These are phyloP conservation scores for Bactericera cockerelli DNA, from an alignment of 1,140 invertebrate species.

Conservation along the genomic window DNA sequence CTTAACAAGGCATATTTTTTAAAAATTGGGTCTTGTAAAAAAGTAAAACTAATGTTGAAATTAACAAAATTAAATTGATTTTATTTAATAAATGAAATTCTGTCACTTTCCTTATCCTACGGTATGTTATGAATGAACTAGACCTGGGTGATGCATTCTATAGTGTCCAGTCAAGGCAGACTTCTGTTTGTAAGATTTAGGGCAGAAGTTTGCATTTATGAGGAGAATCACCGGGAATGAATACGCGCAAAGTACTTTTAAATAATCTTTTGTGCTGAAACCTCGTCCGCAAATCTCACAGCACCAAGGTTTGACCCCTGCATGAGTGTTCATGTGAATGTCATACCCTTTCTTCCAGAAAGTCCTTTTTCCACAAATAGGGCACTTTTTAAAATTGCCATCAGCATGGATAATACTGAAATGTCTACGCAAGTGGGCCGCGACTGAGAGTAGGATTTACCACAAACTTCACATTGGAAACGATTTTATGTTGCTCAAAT, in stretches of 20 bases:
- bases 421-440: conserved; percentile 25
- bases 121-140: too few relatives aligned
- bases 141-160: not conserved
- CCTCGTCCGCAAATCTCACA: conserved; percentile 86
- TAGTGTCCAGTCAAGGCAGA: not conserved
- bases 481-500: not conserved
- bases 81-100: too few relatives aligned
- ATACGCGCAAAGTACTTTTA: conserved; percentile 85
- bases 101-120: too few relatives aligned
- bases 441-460: conserved; percentile 28
- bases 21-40: too few relatives aligned
- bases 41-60: too few relatives aligned
- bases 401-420: conserved; percentile 35
- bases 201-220: too few relatives aligned
- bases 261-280: conserved; percentile 81
- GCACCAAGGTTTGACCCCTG: conserved; percentile 67
- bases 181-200: conserved; percentile 78
- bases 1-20: too few relatives aligned
- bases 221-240: too few relatives aligned
- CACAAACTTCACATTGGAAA: conserved; percentile 28
- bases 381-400: conserved; percentile 72
- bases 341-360: conserved; percentile 74
- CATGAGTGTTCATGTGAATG: conserved; percentile 79
- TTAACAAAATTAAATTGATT: too few relatives aligned
- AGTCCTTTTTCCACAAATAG: conserved; percentile 82